Evolutionary conservation across 2,113 vertebrate species (phyloP), one percentile per base, ranked within the genome.

Genomic region (Echinops telfairi): DNA sequence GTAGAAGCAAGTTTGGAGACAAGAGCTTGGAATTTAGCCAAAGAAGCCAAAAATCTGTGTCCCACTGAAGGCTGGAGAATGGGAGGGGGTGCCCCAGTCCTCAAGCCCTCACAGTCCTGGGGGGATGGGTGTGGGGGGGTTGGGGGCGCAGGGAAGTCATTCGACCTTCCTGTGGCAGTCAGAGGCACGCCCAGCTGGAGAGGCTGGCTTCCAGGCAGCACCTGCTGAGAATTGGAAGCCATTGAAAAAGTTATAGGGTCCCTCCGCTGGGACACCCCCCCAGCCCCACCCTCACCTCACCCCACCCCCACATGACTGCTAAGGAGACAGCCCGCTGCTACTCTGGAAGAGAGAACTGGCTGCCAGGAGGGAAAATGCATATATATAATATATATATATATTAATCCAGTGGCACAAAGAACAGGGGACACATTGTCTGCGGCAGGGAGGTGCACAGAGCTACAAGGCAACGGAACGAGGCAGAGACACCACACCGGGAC

Each of bases 11-110:
- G 40, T 36, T 38, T 33, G 17, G 1, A 53, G 22, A 29, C 19
- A 1, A 29, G 14, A 43, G n/a, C 31, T n/a, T 17, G 20, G 29
- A 36, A 19, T 29, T 36, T 38, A 17, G 47, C 31, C 7, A 11
- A 1, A 3, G 17, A 6, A 60, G 36, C n/a, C 23, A 60, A 11
- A 19, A 19, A 22, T 8, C n/a, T n/a, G 20, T 0, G 1, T 36
- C n/a, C 66, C 76, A 14, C 43, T 53, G 16, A 89, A 27, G 75
- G 25, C 25, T 11, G 9, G 17, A 68, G 5, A 1, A 27, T 20
- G n/a, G 22, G 27, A 47, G 43, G 27, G 73, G 15, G 31, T 2
- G 11, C 73, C 20, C 2, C 0, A 25, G 0, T 23, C 23, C 6
- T n/a, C 33, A 0, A 2, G 1, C 36, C 33, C 60, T 40, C 43